These are phyloP conservation scores for Xestia xanthographa DNA, from an alignment of 2,888 invertebrate species.

Conservation along the genomic window DNA sequence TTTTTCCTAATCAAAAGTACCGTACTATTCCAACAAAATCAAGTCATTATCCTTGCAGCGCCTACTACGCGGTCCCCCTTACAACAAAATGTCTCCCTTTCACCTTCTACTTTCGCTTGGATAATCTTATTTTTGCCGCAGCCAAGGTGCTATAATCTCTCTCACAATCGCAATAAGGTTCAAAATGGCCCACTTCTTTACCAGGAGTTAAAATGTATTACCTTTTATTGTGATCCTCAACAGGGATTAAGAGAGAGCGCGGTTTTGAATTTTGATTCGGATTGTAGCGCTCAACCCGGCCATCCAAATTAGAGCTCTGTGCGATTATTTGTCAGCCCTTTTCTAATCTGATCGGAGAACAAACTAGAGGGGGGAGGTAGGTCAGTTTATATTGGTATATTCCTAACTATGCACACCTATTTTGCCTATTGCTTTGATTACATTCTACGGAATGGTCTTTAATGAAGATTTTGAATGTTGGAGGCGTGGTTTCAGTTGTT, in stretches of 20 bases:
- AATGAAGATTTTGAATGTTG: conserved; percentile 87
- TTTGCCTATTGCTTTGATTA: conserved; percentile 88
- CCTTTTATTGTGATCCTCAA: conserved; percentile 91
- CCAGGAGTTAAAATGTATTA: conserved; percentile 89
- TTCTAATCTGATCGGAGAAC: conserved; percentile 73
- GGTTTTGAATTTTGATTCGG: conserved; percentile 91
- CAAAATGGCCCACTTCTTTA: conserved; percentile 72
- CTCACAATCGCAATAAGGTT: conserved; percentile 74
- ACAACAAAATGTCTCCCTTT: conserved; percentile 89
- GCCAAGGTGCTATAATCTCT: conserved; percentile 78
- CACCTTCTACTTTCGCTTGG: conserved; percentile 91
- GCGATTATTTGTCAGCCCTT: conserved; percentile 80
- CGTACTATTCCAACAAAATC: conserved; percentile 42
- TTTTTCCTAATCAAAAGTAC: neutral
- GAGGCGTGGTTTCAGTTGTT: conserved; percentile 80
- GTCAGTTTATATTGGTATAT: conserved; percentile 75
- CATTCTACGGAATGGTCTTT: conserved; percentile 85
- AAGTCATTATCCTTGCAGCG: conserved; percentile 60
- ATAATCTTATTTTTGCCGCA: conserved; percentile 87
- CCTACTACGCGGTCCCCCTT: conserved; percentile 75
- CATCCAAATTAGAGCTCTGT: conserved; percentile 84
- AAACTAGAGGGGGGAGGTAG: conserved; percentile 69
- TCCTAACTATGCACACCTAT: conserved; percentile 88
- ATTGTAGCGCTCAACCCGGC: conserved; percentile 85
- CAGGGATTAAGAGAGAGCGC: conserved; percentile 90